Evolutionary conservation across 2,888 invertebrate species (phyloP), one percentile per base, ranked within the genome.

Genomic region (Deilephila elpenor): DNA sequence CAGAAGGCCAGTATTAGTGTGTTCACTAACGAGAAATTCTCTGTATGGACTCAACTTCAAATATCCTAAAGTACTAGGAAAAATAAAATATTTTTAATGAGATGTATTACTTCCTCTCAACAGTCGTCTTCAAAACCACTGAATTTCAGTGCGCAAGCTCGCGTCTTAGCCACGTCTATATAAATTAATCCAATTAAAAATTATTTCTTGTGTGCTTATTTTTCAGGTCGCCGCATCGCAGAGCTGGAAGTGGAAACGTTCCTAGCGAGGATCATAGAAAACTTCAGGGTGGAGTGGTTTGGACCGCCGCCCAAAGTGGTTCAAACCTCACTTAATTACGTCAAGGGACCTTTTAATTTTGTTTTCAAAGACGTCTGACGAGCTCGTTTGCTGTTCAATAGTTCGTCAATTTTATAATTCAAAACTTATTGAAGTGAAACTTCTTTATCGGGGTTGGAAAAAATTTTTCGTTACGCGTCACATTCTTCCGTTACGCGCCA

Each of bases 181-280:
- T 61, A 32, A 32, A 61, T 61, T 4, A 34, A 19, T 61, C 29
- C 19, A 61, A 32, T 32, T 17, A 29, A 61, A 29, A 61, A 32
- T 5, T 34, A 19, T 61, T 61, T 17, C 19, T 19, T 32, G 19
- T 5, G n/a, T 14, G 59, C 59, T 25, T 62, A 61, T 59, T 62
- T 76, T 79, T 0, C 78, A 88, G 96, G 96, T 53, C 93, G 95
- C 77, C 89, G 96, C 76, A 95, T 96, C 79, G 96, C 96, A 0
- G 96, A 96, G 78, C 89, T 96, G 75, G 96, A 96, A 81, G 87
- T 96, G 78, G 93, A 95, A 78, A 89, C 88, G 8, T 88, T 95
- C 51, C 76, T 93, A n/a, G 81, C 91, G 7, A 91, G 85, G 59
- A 53, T 90, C 17, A 79, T 90, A 20, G 83, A 88, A 74, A 86